These are phyloP conservation scores for Formica aserva DNA, from an alignment of 2,888 invertebrate species.

Conservation along the genomic window DNA sequence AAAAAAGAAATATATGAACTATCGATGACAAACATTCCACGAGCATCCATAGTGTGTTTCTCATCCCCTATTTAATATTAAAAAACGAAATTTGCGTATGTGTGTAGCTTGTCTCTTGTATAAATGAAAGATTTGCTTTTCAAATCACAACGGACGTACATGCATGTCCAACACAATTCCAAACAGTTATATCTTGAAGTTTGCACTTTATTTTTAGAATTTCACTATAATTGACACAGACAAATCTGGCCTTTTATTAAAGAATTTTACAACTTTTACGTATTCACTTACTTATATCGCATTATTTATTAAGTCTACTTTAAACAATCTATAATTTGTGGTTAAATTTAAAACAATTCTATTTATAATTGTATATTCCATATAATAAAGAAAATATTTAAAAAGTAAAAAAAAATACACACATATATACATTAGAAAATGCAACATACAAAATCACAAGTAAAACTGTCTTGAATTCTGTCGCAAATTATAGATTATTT, in stretches of 20 bases:
- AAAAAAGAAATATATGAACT: constrained; percentile 14
- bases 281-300: not conserved
- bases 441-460: not conserved
- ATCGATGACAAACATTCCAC: constrained; percentile 22
- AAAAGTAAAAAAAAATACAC: not conserved
- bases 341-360: too few species aligned
- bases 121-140: constrained; percentile 4
- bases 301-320: not conserved
- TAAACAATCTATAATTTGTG: too few species aligned
- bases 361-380: not conserved
- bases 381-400: not conserved
- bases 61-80: not conserved
- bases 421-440: not conserved
- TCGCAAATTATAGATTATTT: not conserved
- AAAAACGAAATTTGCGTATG: not conserved
- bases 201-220: not conserved
- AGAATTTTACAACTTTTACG: not conserved
- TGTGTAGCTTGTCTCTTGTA: not conserved
- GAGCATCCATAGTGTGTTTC: not conserved
- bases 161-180: not conserved
- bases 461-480: not conserved
- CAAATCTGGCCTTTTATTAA: not conserved
- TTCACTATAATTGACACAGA: not conserved
- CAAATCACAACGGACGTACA: not conserved
- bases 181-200: not conserved